These are phyloP conservation scores for Athalia circularis DNA, from an alignment of 2,888 invertebrate species.

Conservation along the genomic window DNA sequence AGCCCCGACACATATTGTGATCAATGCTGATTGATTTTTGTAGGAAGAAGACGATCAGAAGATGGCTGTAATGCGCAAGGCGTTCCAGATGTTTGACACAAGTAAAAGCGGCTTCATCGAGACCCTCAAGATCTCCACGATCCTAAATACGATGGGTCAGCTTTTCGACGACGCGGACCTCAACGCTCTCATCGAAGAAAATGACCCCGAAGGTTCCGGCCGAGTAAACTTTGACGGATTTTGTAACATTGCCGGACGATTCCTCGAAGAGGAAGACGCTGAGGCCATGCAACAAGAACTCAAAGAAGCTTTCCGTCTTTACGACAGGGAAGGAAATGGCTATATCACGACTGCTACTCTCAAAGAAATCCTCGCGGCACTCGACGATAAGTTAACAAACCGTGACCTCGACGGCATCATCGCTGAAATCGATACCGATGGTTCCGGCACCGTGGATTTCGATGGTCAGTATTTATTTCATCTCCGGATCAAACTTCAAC, in stretches of 20 bases:
- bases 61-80: slow-evolving; percentile 93
- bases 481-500: background rate
- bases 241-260: slow-evolving; percentile 93
- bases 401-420: slow-evolving; percentile 97
- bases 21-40: background rate
- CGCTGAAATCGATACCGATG: slow-evolving; percentile 98
- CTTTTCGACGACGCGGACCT: slow-evolving; percentile 94
- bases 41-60: slow-evolving; percentile 85
- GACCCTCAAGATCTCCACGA: slow-evolving; percentile 92
- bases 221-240: slow-evolving; percentile 97
- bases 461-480: slow-evolving; percentile 83
- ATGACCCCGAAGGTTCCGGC: slow-evolving; percentile 93
- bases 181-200: slow-evolving; percentile 90
- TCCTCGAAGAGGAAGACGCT: slow-evolving; percentile 96
- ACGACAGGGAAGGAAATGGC: slow-evolving; percentile 97
- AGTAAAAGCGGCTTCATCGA: slow-evolving; percentile 95
- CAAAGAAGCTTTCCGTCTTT: slow-evolving; percentile 97
- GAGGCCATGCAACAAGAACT: slow-evolving; percentile 98
- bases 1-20: background rate
- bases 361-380: slow-evolving; percentile 93
- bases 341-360: slow-evolving; percentile 94
- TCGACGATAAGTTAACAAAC: slow-evolving; percentile 94
- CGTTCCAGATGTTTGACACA: slow-evolving; percentile 98
- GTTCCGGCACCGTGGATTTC: slow-evolving; percentile 98
- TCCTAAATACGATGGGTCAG: slow-evolving; percentile 96